These are phyloP conservation scores for Cephus runcator DNA, from an alignment of 2,888 invertebrate species.

Conservation along the genomic window DNA sequence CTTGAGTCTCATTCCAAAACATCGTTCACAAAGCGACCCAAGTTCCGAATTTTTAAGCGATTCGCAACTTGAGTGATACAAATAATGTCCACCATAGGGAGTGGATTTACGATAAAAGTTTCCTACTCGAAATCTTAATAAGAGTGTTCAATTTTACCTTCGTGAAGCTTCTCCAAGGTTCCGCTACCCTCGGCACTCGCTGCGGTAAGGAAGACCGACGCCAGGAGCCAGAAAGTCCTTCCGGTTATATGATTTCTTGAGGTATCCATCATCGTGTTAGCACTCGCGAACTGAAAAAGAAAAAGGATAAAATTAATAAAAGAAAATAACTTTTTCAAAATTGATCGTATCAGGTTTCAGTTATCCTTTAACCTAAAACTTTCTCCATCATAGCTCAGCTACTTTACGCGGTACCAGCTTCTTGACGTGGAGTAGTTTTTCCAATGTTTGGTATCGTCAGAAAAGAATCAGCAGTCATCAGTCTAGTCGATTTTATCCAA, in stretches of 20 bases:
- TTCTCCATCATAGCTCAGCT: too few relatives aligned
- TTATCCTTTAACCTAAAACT: too few relatives aligned
- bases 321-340: slow-evolving; percentile 8
- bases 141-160: slow-evolving; percentile 47
- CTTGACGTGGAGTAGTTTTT: too few relatives aligned
- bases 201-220: slow-evolving; percentile 43
- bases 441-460: background rate
- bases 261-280: slow-evolving; percentile 57
- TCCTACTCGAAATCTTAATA: slow-evolving; percentile 15
- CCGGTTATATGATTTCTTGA: slow-evolving; percentile 44
- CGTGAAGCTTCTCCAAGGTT: slow-evolving; percentile 60
- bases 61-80: background rate
- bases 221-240: slow-evolving; percentile 46
- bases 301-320: slow-evolving; percentile 11
- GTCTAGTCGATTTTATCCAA: slow-evolving; percentile 7
- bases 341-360: too few relatives aligned
- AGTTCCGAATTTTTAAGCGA: too few relatives aligned
- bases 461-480: slow-evolving; percentile 33
- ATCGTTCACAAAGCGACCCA: too few relatives aligned
- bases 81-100: slow-evolving; percentile 30
- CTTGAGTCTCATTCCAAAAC: too few relatives aligned
- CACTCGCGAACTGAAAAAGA: slow-evolving; percentile 51
- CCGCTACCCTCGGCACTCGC: slow-evolving; percentile 49
- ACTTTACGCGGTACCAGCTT: too few relatives aligned
- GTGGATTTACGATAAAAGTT: slow-evolving; percentile 35